Percentiles rank a stretch among this genome's conserved stretches.
These are phyloP conservation scores for Tokudaia muenninki DNA, from an alignment of 2,797 vertebrate genomes.

Conservation along the genomic window DNA sequence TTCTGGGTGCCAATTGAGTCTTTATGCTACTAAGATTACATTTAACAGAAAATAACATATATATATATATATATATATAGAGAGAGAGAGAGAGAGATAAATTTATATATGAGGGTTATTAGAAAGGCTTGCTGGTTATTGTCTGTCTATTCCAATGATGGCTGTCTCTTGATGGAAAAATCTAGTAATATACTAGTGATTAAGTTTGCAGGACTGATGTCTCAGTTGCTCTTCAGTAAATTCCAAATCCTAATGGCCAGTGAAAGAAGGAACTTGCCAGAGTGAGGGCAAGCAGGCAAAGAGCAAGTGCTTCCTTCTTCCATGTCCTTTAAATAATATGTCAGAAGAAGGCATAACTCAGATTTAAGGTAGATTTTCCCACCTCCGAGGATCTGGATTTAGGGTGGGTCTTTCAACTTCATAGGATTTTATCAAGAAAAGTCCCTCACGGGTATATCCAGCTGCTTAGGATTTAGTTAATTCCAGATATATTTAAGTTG, in stretches of 20 bases:
- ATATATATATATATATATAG: neutral
- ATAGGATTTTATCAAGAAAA: neutral
- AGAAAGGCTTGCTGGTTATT: neutral
- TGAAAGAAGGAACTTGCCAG: neutral
- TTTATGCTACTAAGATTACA: constrained; percentile 43
- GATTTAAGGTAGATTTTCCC: neutral
- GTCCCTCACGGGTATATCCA: neutral
- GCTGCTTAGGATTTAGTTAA: neutral
- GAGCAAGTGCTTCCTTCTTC: neutral
- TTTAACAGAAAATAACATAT: constrained; percentile 51
- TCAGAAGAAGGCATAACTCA: neutral
- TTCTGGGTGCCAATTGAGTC: neutral
- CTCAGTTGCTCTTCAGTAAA: neutral
- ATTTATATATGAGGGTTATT: neutral
- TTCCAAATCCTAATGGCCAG: neutral
- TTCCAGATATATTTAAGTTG: neutral
- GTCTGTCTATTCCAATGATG: neutral
- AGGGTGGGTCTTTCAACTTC: neutral
- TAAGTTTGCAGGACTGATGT: neutral
- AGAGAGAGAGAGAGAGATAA: too few species aligned
- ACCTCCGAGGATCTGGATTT: neutral
- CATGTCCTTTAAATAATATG: neutral
- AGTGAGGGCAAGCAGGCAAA: neutral
- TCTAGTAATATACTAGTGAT: neutral
- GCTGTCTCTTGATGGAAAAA: neutral